Evolutionary conservation across 2,797 vertebrate genomes (phyloP), one percentile per base, ranked within the genome.

Genomic region (Enteromius paludinosus): DNA sequence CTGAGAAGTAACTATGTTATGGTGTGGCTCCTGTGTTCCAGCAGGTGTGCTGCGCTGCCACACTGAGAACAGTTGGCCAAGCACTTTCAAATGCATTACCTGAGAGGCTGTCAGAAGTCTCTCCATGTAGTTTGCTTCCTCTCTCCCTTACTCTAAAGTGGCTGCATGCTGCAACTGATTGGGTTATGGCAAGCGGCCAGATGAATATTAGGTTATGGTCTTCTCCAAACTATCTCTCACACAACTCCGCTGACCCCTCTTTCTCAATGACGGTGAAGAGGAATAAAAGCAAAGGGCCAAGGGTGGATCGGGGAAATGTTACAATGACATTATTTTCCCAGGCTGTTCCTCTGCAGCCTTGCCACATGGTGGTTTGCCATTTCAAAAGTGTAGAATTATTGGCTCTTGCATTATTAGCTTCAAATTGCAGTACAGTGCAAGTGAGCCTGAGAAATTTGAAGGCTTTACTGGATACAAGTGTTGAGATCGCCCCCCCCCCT

Each of bases 81-180:
- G 68, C 71, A n/a, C 77, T 71, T 84, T 83, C 64, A 78, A 74
- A 78, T 79, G 87, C 75, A 89, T 89, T 90, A 83, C 77, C 87
- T 89, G 83, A 86, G 43, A 81, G 68, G 74, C 56, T 52, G 23
- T 74, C 78, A 79, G 77, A 72, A 79, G 90, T 88, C 88, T 74
- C 82, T 77, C 23, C 0, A 66, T 77, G 54, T 79, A 69, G 61
- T 66, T 74, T 78, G 87, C 83, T 81, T 86, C 83, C 87, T 66
- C 43, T 62, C 83, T 78, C 28, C 1, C 14, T 68, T 79, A 52
- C 20, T 76, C 62, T 87, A 61, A 35, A 78, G 54, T 76, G 66
- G 69, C 33, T 30, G 14, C 33, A 43, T 38, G 52, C n/a, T 20
- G 56, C 28, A 62, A 59, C 38, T 43, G 30, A 65, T 33, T 73